Percentiles rank a stretch among this genome's conserved stretches.
These are phyloP conservation scores for Lepilemur ruficaudatus DNA, from an alignment of 2,797 vertebrate species.

Conservation along the genomic window DNA sequence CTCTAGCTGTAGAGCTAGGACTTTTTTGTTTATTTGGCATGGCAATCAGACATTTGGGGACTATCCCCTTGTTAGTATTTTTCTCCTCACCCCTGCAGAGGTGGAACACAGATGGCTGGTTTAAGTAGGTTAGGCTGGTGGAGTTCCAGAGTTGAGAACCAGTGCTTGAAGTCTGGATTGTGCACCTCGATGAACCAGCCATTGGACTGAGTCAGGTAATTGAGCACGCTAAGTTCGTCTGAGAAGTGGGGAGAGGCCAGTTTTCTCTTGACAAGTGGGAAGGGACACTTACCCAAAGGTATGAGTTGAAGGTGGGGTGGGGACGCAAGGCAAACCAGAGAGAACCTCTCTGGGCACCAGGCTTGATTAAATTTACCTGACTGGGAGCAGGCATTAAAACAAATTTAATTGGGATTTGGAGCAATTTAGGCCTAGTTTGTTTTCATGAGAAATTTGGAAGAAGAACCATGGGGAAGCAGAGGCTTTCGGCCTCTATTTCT, in stretches of 20 bases:
- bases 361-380: constrained; percentile 49
- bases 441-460: constrained; percentile 49
- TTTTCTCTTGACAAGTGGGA: constrained; percentile 47
- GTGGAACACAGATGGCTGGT: constrained; percentile 68
- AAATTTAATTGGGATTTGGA: constrained; percentile 25
- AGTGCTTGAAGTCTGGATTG: constrained; percentile 57
- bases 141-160: constrained; percentile 66
- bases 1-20: constrained; percentile 60
- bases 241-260: constrained; percentile 58
- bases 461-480: constrained; percentile 4
- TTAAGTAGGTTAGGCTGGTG: constrained; percentile 66
- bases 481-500: constrained; percentile 4
- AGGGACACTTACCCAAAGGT: neutral
- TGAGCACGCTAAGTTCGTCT: constrained; percentile 61
- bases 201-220: constrained; percentile 58
- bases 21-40: constrained; percentile 61
- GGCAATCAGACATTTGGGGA: constrained; percentile 48
- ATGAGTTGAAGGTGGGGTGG: neutral
- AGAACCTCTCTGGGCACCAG: constrained; percentile 35
- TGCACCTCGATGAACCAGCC: constrained; percentile 67
- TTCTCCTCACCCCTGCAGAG: constrained; percentile 63
- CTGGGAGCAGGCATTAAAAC: neutral
- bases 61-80: constrained; percentile 44
- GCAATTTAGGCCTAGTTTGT: constrained; percentile 16
- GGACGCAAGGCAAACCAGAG: neutral